These are phyloP conservation scores for Ginglymostoma cirratum DNA, from an alignment of 2,113 vertebrate species.

Conservation along the genomic window DNA sequence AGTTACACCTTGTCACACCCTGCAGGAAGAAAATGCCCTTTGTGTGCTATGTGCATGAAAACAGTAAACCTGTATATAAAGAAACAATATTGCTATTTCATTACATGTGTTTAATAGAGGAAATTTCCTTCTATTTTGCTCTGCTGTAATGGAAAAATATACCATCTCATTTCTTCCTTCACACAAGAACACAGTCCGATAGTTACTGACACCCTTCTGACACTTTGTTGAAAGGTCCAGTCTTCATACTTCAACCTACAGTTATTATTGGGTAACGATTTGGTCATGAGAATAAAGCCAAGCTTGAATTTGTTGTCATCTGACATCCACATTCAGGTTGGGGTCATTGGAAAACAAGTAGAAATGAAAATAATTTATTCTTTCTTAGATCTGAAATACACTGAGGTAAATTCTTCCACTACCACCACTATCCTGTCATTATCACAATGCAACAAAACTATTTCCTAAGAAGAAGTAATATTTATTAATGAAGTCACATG, in stretches of 20 bases:
- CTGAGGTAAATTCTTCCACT: neutral
- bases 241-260: neutral
- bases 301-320: neutral
- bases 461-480: neutral
- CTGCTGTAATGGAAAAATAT: neutral
- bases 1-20: neutral
- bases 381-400: neutral
- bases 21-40: neutral
- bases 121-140: neutral
- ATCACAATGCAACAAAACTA: neutral
- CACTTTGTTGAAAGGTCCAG: neutral
- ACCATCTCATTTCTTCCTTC: neutral
- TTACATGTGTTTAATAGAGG: neutral
- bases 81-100: neutral
- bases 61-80: neutral
- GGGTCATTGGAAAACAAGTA: neutral
- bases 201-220: neutral
- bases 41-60: neutral
- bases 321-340: neutral
- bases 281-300: neutral
- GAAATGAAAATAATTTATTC: neutral
- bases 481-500: too few species aligned
- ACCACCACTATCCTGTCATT: neutral
- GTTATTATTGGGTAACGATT: neutral
- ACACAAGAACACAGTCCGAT: neutral